Evolutionary conservation across 2,888 invertebrate species (phyloP).

Genomic region (Thymelicus sylvestris): DNA sequence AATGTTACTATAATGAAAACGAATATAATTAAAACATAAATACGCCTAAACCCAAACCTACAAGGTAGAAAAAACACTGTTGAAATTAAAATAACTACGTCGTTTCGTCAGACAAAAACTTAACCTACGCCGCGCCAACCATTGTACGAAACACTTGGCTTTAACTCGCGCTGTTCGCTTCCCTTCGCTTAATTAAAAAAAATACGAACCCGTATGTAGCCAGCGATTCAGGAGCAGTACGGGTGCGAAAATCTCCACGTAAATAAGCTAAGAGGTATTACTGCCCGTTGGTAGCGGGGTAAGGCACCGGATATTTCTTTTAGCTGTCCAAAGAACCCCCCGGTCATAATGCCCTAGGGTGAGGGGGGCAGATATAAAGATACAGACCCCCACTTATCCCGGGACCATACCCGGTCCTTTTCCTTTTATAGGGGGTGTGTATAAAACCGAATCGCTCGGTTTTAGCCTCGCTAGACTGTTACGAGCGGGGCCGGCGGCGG

Average conservation of each 20-base stretch:
- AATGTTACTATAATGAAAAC: background rate
- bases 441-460: constrained; percentile 84
- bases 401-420: constrained; percentile 82
- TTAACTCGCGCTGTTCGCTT: constrained; percentile 30
- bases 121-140: constrained; percentile 10
- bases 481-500: constrained; percentile 79
- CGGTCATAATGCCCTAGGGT: constrained; percentile 81
- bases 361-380: constrained; percentile 83
- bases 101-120: constrained; percentile 29
- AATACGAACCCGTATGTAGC: constrained; percentile 41
- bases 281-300: constrained; percentile 69
- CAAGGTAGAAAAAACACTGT: constrained; percentile 14
- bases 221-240: constrained; percentile 49
- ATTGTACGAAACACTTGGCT: constrained; percentile 33
- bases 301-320: constrained; percentile 84
- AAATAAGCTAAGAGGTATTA: constrained; percentile 81
- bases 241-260: constrained; percentile 74
- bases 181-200: constrained; percentile 47
- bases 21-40: constrained; percentile 16
- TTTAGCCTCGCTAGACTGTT: constrained; percentile 83
- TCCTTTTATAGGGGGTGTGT: constrained; percentile 85
- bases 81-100: constrained; percentile 16
- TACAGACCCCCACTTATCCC: constrained; percentile 83
- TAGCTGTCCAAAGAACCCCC: constrained; percentile 84
- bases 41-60: constrained; percentile 17